These are phyloP conservation scores for Caenorhabditis plicata DNA, from an alignment of 2,888 invertebrate species.

Conservation along the genomic window DNA sequence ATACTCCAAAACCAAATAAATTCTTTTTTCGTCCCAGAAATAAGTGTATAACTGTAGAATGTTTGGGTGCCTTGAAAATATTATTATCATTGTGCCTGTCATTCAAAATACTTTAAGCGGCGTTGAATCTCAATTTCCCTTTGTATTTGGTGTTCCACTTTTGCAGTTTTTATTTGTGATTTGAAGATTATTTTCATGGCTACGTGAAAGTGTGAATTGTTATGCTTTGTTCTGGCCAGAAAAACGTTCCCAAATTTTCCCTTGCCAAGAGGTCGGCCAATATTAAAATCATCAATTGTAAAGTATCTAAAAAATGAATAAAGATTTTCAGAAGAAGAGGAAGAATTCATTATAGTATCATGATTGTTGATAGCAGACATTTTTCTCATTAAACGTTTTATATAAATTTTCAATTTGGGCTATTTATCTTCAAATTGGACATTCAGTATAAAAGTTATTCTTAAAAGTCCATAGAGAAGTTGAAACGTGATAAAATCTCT, in stretches of 20 bases:
- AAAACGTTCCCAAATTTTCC: constrained; percentile 98
- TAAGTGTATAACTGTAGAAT: constrained; percentile 65
- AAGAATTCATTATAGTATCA: too few relatives aligned
- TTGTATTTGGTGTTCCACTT: constrained; percentile 88
- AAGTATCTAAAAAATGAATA: too few relatives aligned
- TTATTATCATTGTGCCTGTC: not conserved
- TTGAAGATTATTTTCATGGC: constrained; percentile 74
- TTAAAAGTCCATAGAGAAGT: too few relatives aligned
- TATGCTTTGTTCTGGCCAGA: constrained; percentile 86
- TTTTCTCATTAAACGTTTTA: too few relatives aligned
- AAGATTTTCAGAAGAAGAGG: too few relatives aligned
- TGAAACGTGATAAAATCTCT: too few relatives aligned
- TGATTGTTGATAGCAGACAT: too few relatives aligned
- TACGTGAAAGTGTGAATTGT: too few relatives aligned
- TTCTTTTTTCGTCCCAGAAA: constrained; percentile 65
- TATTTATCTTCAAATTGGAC: too few relatives aligned
- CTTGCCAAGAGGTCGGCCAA: constrained; percentile 77
- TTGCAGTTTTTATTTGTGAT: constrained; percentile 81
- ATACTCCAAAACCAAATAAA: constrained; percentile 66
- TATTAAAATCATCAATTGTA: constrained; percentile 24
- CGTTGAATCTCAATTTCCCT: constrained; percentile 93
- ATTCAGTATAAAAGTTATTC: too few relatives aligned
- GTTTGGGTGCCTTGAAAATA: constrained; percentile 64
- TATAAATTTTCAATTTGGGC: too few relatives aligned
- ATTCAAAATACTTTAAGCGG: constrained; percentile 68